These are phyloP conservation scores for Ceratothoa steindachneri DNA, from an alignment of 2,888 invertebrate genomes.

Conservation along the genomic window DNA sequence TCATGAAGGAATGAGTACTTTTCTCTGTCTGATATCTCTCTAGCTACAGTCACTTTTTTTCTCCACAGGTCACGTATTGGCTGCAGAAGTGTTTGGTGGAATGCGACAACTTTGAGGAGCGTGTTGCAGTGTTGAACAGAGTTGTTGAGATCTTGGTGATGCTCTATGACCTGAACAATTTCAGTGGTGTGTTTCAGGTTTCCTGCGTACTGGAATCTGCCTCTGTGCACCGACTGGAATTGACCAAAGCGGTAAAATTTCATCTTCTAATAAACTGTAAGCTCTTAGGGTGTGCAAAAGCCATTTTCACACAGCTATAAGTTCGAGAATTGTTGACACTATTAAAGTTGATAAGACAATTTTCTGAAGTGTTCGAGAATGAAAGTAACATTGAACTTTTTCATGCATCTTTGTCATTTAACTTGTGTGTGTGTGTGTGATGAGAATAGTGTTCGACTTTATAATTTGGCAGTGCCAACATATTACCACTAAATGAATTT, in stretches of 20 bases:
- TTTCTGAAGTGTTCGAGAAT: not conserved
- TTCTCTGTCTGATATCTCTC: too few species aligned
- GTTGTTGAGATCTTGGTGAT: slow-evolving; percentile 92
- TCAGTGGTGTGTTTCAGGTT: slow-evolving; percentile 92
- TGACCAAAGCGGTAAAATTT: slow-evolving; percentile 59
- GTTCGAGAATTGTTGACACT: too few species aligned
- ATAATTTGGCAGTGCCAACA: too few species aligned
- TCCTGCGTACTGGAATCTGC: slow-evolving; percentile 88
- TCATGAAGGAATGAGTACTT: too few species aligned
- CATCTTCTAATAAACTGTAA: not conserved
- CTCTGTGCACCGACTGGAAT: slow-evolving; percentile 79
- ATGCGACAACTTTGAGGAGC: slow-evolving; percentile 90
- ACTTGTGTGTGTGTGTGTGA: not conserved
- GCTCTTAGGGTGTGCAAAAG: too few species aligned
- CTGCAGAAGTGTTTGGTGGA: slow-evolving; percentile 93
- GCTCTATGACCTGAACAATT: slow-evolving; percentile 93
- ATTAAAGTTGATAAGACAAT: too few species aligned
- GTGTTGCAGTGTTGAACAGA: slow-evolving; percentile 81
- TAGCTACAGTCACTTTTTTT: too few species aligned
- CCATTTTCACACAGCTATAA: too few species aligned
- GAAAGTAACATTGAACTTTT: not conserved
- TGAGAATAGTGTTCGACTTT: too few species aligned
- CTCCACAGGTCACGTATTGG: slow-evolving; percentile 82
- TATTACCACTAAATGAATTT: too few species aligned
- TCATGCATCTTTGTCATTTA: not conserved